Conservation (phyloP, 2,797 vertebrate genomes). For the Hypotaenidia philippensis region DNA sequence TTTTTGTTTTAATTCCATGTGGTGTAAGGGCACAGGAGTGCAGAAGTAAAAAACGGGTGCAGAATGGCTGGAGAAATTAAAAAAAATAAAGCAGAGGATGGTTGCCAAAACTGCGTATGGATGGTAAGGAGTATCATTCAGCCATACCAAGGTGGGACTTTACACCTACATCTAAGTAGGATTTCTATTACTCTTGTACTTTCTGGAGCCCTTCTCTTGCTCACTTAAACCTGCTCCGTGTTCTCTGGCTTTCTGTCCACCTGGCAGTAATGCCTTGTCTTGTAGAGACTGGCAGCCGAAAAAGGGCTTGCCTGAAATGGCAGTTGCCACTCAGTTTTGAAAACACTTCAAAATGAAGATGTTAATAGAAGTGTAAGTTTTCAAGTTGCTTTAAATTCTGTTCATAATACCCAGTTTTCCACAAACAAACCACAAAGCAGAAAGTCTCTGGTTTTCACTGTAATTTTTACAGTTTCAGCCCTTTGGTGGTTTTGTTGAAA, state of each 20-base stretch:
- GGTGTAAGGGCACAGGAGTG: background rate
- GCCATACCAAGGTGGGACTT: background rate
- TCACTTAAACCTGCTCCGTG: background rate
- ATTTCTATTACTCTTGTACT: background rate
- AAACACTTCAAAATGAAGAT: background rate
- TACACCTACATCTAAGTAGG: background rate
- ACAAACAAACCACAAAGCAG: background rate
- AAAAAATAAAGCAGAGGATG: background rate
- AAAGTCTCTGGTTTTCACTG: background rate
- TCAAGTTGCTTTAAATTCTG: background rate
- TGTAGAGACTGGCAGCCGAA: background rate
- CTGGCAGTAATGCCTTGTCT: background rate
- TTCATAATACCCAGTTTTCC: background rate
- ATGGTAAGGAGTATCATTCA: rapidly evolving
- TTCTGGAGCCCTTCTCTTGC: background rate
- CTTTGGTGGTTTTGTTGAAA: background rate
- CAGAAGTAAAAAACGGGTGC: background rate
- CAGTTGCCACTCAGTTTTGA: background rate
- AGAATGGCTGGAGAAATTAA: background rate
- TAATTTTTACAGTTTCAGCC: background rate
- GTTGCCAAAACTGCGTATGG: background rate
- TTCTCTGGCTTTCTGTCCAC: background rate
- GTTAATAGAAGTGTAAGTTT: background rate
- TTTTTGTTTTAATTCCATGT: slow-evolving; percentile 9
- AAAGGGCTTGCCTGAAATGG: background rate